These are phyloP conservation scores for Meloidogyne exigua DNA, from an alignment of 1,140 invertebrate genomes.

Conservation along the genomic window DNA sequence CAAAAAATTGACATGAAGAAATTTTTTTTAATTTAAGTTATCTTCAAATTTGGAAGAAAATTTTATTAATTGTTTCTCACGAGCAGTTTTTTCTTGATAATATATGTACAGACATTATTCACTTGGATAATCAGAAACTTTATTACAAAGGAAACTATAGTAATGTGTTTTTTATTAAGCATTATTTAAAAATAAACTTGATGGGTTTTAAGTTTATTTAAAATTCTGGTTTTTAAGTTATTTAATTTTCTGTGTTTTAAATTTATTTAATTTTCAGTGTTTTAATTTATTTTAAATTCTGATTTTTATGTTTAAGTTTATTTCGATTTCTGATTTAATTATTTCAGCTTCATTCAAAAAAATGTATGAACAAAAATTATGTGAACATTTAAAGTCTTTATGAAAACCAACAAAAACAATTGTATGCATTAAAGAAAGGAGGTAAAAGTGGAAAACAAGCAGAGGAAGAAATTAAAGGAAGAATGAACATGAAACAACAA, in stretches of 20 bases:
- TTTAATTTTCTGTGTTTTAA: no score
- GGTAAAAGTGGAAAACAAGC: no score
- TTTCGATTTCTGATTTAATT: no score
- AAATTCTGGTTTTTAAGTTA: no score
- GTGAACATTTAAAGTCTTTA: conserved; percentile 94
- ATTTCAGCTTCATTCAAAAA: conserved; percentile 77
- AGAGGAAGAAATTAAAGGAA: no score
- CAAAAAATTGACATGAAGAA: not conserved
- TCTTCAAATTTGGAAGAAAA: no score
- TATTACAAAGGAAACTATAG: conserved; percentile 92
- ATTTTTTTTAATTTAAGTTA: conserved; percentile 34
- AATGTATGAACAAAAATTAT: conserved; percentile 92
- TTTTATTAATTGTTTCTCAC: no score
- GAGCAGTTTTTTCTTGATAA: no score
- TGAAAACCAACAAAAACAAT: conserved; percentile 92
- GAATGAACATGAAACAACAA: no score
- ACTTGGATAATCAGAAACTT: conserved; percentile 82
- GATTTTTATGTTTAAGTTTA: conserved; percentile 20
- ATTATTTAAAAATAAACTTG: no score
- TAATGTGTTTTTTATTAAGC: conserved; percentile 77
- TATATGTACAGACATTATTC: conserved; percentile 93
- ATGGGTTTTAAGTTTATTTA: no score
- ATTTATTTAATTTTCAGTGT: not conserved
- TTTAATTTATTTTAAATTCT: not conserved
- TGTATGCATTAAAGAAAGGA: conserved; percentile 88